These are phyloP conservation scores for Toxotes chatareus DNA, from an alignment of 2,113 vertebrate genomes.

Conservation along the genomic window DNA sequence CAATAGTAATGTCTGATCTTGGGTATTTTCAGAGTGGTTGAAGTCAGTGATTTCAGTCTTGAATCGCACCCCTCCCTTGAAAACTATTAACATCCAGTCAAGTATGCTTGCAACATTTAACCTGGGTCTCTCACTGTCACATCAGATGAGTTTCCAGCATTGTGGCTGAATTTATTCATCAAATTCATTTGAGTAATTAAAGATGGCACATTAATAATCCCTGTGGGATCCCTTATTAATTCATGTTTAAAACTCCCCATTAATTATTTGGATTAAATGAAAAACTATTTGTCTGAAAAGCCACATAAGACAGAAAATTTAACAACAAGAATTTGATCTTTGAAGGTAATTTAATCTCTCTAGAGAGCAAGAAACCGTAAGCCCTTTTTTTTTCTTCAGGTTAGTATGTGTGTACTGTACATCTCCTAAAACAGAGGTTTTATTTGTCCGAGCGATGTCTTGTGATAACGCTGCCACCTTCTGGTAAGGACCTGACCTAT, in stretches of 20 bases:
- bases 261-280: constrained; percentile 54
- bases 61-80: background rate
- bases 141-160: constrained; percentile 2
- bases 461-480: constrained; percentile 79
- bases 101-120: constrained; percentile 12
- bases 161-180: constrained; percentile 45
- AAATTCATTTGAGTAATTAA: constrained; percentile 57
- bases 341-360: constrained; percentile 38
- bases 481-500: constrained; percentile 40
- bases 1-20: background rate
- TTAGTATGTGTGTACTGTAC: constrained; percentile 23
- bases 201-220: constrained; percentile 62
- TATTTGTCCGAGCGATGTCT: background rate
- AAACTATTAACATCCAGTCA: constrained; percentile 18
- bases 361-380: constrained; percentile 13
- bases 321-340: constrained; percentile 17
- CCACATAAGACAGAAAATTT: constrained; percentile 14
- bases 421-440: constrained; percentile 17
- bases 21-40: background rate
- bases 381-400: constrained; percentile 17
- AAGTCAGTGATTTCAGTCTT: background rate
- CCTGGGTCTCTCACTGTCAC: constrained; percentile 6
- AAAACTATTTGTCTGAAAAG: constrained; percentile 27
- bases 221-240: constrained; percentile 48
- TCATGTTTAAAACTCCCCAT: constrained; percentile 25